Evolutionary conservation across 1,140 invertebrate genomes (phyloP), one percentile per base, ranked within the genome.

Genomic region (Eufriesea mexicana): DNA sequence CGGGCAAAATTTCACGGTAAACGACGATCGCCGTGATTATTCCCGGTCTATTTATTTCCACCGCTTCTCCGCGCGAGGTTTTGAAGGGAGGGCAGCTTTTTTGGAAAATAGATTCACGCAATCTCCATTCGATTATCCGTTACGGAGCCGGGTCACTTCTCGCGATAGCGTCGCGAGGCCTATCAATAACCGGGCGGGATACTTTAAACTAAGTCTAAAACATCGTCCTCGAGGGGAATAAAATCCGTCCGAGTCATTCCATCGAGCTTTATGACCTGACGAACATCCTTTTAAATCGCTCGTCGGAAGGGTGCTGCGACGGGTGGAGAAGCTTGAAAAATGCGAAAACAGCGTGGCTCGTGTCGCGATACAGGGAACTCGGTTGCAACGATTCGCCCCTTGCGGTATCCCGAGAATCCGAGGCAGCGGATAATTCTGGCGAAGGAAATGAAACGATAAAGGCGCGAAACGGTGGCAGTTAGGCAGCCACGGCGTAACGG

Each of bases 151-250:
- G 87, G 85, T 90, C 89, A 86, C 90, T 90, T 89, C 61, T 86
- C 57, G 82, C 42, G 86, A 91, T 90, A 90, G 85, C 83, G 86
- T 77, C 71, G 77, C 77, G 78, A 84, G 78, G 72, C 61, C 84
- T 86, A 90, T 89, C 92, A 89, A 91, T 90, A 91, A 90, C 89
- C 83, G 84, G 83, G 76, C 71, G 74, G 87, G 91, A 93, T 92
- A 93, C 90, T 93, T 93, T 91, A 93, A 94, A 93, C 91, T 92
- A 92, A 93, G 91, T 91, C 87, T 93, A 91, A 94, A 90, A 91
- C 89, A 93, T 94, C 89, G 89, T 85, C 90, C 93, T 93, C 92
- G 64, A 83, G 91, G 92, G 93, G 86, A 88, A 91, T 89, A 89
- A 88, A 90, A 92, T 91, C 89, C 88, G 79, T 84, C 77, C 84